phyloP scores from a whole-genome alignment of 2,797 vertebrate genomes.

The Notamacropus eugenii region DNA sequence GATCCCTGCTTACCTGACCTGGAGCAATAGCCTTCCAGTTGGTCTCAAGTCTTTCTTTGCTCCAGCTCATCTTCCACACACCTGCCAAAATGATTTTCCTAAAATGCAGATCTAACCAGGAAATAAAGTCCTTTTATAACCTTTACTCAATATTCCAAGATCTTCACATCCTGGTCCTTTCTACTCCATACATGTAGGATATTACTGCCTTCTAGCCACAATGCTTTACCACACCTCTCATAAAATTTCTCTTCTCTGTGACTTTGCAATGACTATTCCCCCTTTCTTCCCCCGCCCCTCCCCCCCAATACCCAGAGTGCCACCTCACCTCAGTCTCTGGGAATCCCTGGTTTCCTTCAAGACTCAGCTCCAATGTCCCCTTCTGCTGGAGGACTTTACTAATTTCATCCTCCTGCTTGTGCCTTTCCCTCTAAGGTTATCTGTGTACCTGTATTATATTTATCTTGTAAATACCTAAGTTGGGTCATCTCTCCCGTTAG shows the following conservation, averaged over 20 bases:
- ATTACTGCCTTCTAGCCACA: neutral
- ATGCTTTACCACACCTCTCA: neutral
- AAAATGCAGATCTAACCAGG: neutral
- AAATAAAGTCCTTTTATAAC: neutral
- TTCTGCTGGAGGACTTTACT: too few relatives aligned
- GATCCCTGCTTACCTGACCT: neutral
- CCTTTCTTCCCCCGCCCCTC: too few relatives aligned
- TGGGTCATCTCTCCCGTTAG: too few relatives aligned
- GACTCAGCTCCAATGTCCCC: too few relatives aligned
- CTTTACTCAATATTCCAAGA: neutral
- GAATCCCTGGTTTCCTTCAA: too few relatives aligned
- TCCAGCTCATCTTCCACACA: neutral
- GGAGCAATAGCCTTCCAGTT: neutral
- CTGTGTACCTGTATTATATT: too few relatives aligned
- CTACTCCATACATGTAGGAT: rapidly evolving
- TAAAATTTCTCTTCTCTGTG: neutral
- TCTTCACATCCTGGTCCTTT: neutral
- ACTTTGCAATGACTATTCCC: too few relatives aligned
- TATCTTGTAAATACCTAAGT: too few relatives aligned
- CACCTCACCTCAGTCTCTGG: neutral
- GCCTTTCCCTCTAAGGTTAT: too few relatives aligned
- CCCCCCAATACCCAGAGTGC: neutral
- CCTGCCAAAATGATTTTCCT: neutral
- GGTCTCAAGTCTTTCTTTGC: neutral
- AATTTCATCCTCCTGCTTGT: neutral